Base-by-base conservation (phyloP, 2,888 invertebrate species). In the Drosophila putrida region DNA sequence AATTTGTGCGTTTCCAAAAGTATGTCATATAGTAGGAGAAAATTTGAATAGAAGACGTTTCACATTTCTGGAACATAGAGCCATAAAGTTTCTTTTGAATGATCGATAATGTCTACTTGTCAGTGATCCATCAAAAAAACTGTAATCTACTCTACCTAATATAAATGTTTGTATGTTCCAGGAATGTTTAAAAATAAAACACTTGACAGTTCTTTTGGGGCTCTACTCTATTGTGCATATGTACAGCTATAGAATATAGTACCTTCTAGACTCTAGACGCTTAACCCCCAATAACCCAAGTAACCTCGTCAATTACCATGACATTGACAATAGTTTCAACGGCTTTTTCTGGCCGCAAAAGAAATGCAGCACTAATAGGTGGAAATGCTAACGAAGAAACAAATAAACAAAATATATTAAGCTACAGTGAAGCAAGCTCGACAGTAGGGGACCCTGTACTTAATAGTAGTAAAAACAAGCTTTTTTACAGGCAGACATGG, bases 301-400 rank as follows among this genome's bases (percentile, higher is more conserved):
- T 63, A 54, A 63, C 43, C 63, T 10, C 11, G 36, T 15, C 36
- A 33, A 20, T 11, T 39, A 55, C 55, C 38, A 51, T 61, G 73
- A 33, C 63, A 68, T 68, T 68, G 63, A 8, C 38, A 35, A 60
- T 60, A 39, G 46, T 72, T 59, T 55, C 4, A 31, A 28, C 70
- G 44, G 49, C 36, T 68, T 38, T 65, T 65, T 33, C 47, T 28
- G 31, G 58, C 28, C 38, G 39, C 58, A 71, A 69, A 69, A 62
- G 38, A 72, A 71, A 67, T 67, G 67, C 57, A 54, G 51, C 49
- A 43, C 60, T 57, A 54, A 54, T 54, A 43, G 28, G 8, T 27
- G 4, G 8, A 49, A 49, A 46, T 28, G 33, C 20, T 41, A 41
- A 41, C 15, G 11, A 20, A 49, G 11, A 20, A n/a, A 20, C 20